Evolutionary conservation across 1,140 invertebrate species (phyloP), one percentile per base, ranked within the genome.

Genomic region (Leptinotarsa texana): DNA sequence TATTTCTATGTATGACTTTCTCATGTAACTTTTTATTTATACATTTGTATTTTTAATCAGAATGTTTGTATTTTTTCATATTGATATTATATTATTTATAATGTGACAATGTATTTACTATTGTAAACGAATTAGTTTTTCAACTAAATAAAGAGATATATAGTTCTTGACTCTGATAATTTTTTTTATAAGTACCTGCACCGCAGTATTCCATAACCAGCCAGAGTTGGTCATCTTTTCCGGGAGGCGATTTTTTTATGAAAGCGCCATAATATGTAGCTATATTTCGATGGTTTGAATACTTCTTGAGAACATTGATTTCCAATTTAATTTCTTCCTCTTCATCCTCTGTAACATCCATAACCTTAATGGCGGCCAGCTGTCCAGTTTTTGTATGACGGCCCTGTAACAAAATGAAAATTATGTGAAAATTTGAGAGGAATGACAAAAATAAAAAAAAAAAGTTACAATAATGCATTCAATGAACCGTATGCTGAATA

Each of bases 121-220:
- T n/a, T n/a, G n/a, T n/a, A n/a, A n/a, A n/a, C n/a, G n/a, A n/a
- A n/a, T n/a, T n/a, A n/a, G n/a, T n/a, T n/a, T n/a, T n/a, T n/a
- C n/a, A n/a, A n/a, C n/a, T n/a, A n/a, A n/a, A n/a, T n/a, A n/a
- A n/a, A n/a, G n/a, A n/a, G n/a, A n/a, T n/a, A n/a, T n/a, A n/a
- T n/a, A 70, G 63, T 22, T 22, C 15, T 17, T 42, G 2, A 42
- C 49, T 17, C 13, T 33, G 65, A 70, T 18, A 42, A 42, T 42
- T 42, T 42, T 42, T 42, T 42, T 42, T 74, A 11, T 66, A 69
- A 81, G 74, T 42, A 88, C 92, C 98, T 85, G 97, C 98, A 81
- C 98, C 98, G 90, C 98, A 99, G 86, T 99, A 99, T 87, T 99
- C 98, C 98, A 99, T 99, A 47, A 99, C 98, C 83, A 99, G 89